Base-by-base conservation (phyloP, 1,140 invertebrate species). In the Semibalanus balanoides region DNA sequence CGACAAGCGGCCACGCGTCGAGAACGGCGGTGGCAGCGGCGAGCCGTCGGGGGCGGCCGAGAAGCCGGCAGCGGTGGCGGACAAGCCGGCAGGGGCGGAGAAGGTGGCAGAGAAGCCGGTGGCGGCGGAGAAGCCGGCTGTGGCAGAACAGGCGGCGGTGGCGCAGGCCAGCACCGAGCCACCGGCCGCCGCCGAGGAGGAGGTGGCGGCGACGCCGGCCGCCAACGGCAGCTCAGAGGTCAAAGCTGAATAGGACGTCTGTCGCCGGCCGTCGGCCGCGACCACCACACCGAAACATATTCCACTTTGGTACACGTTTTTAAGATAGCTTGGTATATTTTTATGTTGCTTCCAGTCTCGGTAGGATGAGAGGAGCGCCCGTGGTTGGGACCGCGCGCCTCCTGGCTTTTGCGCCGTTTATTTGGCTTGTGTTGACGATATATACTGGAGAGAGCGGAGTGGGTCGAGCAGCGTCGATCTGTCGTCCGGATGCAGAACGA, bases 301-400 rank as follows among this genome's bases (percentile, higher is more conserved):
- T 64, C 51, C 51, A 64, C 14, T 64, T 64, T 64, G 51, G 51
- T 64, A 64, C 51, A 64, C 51, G 51, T 64, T 64, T 64, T 64
- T 64, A 64, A 64, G 51, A 64, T 64, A 64, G 51, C 51, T 64
- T 64, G 51, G 22, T 64, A 64, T 64, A 64, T 64, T 64, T 64
- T 64, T 64, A 64, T 64, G 51, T 64, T 64, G 51, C 51, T 64
- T 22, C 11, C 51, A 64, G 14, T 40, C 51, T 64, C 22, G 51
- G 51, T 64, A 25, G 51, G 35, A 40, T 7, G 5, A 17, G 35
- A 40, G 35, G 35, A 17, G 5, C 17, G 35, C 35, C 35, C n/a
- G n/a, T n/a, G n/a, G n/a, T n/a, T 5, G 35, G 17, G 35, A 7
- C 17, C 35, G 35, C 35, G 5, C 17, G 5, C 22, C 22, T 19